A percentile compares a stretch with the other conserved stretches of the same genome.
phyloP scores from a whole-genome alignment of 1,140 invertebrate species.

The Carcinoscorpius rotundicauda region DNA sequence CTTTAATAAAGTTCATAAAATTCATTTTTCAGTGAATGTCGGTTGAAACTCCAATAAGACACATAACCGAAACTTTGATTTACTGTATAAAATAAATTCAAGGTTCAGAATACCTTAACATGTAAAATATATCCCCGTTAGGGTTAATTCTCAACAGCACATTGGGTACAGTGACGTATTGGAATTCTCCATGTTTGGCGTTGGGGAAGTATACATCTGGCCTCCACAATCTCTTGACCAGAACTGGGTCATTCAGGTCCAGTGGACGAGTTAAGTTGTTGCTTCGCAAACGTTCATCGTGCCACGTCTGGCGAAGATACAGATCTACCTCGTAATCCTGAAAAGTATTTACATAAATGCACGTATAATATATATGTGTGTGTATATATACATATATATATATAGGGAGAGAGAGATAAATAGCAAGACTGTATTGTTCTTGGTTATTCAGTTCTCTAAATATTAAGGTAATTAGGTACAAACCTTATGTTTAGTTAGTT shows the following conservation, averaged over 20 bases:
- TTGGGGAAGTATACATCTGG: conserved; percentile 54
- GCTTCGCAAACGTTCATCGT: conserved; percentile 40
- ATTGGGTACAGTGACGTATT: conserved; percentile 52
- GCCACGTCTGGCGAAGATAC: conserved; percentile 45
- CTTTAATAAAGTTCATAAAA: too few species aligned
- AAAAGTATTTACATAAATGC: background rate
- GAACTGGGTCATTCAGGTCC: conserved; percentile 42
- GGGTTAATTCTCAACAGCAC: conserved; percentile 49
- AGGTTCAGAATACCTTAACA: conserved; percentile 37
- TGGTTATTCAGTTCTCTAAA: too few species aligned
- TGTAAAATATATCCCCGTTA: conserved; percentile 48
- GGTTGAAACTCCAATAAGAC: too few species aligned
- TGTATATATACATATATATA: too few species aligned
- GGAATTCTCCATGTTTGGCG: conserved; percentile 51
- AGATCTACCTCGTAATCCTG: conserved; percentile 48
- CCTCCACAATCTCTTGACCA: conserved; percentile 48
- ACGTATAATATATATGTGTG: too few species aligned
- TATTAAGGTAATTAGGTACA: too few species aligned
- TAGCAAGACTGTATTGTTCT: too few species aligned
- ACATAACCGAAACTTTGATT: too few species aligned
- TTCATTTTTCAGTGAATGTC: too few species aligned
- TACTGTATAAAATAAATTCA: too few species aligned
- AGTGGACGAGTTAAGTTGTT: conserved; percentile 38
- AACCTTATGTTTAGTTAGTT: too few species aligned
- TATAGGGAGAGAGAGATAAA: too few species aligned